A percentile compares a stretch with the other conserved stretches of the same genome.
Conservation (phyloP, 2,113 vertebrate genomes). For the Eubucco bourcierii region DNA sequence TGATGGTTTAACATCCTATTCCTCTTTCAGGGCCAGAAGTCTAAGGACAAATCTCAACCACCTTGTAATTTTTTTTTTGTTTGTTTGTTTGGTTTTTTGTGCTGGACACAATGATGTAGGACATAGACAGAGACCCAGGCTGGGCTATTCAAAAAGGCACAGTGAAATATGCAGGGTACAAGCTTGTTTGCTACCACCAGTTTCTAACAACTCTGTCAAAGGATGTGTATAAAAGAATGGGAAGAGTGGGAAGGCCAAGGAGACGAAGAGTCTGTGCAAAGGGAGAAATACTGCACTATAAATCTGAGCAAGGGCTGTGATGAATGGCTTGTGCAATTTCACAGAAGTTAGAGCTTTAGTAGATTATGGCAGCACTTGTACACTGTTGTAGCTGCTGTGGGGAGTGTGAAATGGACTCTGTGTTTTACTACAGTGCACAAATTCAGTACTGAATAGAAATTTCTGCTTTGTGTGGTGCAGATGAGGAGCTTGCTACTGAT, state of each 20-base stretch:
- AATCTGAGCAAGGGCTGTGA: neutral
- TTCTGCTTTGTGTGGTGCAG: constrained; percentile 29
- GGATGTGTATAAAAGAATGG: neutral
- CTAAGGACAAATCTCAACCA: neutral
- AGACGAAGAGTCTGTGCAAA: neutral
- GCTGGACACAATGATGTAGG: neutral
- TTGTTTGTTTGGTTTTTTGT: neutral
- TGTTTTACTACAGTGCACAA: constrained; percentile 5
- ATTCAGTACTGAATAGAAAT: constrained; percentile 33
- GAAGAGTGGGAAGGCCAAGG: neutral
- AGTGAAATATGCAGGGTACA: neutral
- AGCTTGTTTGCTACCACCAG: neutral
- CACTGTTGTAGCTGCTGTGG: neutral
- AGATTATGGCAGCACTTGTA: neutral
- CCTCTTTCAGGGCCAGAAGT: neutral
- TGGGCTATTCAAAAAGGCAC: neutral
- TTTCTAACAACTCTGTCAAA: neutral
- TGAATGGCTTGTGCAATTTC: neutral
- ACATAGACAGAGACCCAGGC: neutral
- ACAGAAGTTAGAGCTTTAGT: neutral
- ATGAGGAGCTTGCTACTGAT: constrained; percentile 34
- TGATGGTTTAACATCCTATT: neutral
- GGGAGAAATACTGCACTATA: neutral
- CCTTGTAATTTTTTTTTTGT: neutral
- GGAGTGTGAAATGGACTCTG: neutral